Conservation (phyloP, 2,888 invertebrate genomes). For the Pachymerium ferrugineum region DNA sequence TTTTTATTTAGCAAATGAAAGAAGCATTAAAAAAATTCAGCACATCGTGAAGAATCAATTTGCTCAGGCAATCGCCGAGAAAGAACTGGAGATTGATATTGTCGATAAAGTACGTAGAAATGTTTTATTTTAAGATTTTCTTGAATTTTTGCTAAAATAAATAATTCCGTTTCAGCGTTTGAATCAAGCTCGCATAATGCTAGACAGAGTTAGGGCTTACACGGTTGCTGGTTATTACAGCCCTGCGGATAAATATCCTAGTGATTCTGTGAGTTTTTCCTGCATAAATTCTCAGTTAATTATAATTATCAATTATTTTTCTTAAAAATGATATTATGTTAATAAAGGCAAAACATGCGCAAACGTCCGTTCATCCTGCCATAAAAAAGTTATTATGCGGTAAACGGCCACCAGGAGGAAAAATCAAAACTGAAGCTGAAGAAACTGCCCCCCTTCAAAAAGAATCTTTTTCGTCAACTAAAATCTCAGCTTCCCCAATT, state of each 20-base stretch:
- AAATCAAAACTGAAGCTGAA: not conserved
- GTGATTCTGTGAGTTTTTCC: not conserved
- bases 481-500: not conserved
- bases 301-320: not conserved
- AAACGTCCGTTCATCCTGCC: constrained; percentile 15
- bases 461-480: not conserved
- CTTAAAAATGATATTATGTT: too few species aligned
- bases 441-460: not conserved
- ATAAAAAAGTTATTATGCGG: constrained; percentile 17
- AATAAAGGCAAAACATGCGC: not conserved
- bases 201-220: constrained; percentile 26
- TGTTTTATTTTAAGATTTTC: not conserved
- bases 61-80: constrained; percentile 5
- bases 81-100: constrained; percentile 8
- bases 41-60: constrained; percentile 23
- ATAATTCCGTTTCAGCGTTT: too few species aligned
- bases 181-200: not conserved
- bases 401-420: not conserved
- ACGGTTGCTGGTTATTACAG: constrained; percentile 12
- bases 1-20: constrained; percentile 11
- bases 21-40: constrained; percentile 23
- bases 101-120: not conserved
- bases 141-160: not conserved
- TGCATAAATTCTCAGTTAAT: not conserved
- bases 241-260: not conserved